phyloP scores from a whole-genome alignment of 2,888 invertebrate species.

The Spisula subtruncata region DNA sequence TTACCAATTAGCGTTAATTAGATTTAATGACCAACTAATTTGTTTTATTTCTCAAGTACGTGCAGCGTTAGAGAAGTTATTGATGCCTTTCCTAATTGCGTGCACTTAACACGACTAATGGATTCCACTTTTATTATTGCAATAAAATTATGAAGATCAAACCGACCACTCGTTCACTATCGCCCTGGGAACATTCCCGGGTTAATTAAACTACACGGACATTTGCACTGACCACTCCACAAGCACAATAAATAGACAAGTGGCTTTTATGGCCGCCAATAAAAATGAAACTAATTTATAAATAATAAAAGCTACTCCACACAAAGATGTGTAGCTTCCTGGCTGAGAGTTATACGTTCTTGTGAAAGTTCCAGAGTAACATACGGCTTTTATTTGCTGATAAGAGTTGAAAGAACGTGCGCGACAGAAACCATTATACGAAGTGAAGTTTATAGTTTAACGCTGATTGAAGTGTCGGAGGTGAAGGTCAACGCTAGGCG shows the following conservation, averaged over 20 bases:
- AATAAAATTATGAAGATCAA: constrained; percentile 10
- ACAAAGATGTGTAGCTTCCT: constrained; percentile 3
- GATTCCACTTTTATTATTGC: not conserved
- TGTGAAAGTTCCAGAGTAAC: not conserved
- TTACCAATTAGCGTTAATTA: constrained; percentile 24
- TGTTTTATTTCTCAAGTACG: constrained; percentile 20
- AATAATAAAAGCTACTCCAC: constrained; percentile 1
- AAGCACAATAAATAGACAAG: not conserved
- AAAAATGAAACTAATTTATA: constrained; percentile 16
- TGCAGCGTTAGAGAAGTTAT: not conserved
- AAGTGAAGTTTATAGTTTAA: not conserved
- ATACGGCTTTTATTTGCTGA: not conserved
- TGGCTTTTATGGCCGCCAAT: not conserved
- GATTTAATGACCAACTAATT: not conserved
- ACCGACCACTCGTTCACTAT: not conserved
- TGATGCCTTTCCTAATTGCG: constrained; percentile 2
- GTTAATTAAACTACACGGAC: not conserved
- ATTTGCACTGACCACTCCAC: constrained; percentile 14
- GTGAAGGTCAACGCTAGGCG: not conserved
- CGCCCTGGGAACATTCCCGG: not conserved
- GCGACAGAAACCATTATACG: not conserved
- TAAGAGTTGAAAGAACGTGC: not conserved
- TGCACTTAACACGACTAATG: constrained; percentile 17
- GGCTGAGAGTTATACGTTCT: not conserved
- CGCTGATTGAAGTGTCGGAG: not conserved